Evolutionary conservation across 2,888 invertebrate genomes (phyloP), one percentile per base, ranked within the genome.

Genomic region (Lepidochrysops patricia): DNA sequence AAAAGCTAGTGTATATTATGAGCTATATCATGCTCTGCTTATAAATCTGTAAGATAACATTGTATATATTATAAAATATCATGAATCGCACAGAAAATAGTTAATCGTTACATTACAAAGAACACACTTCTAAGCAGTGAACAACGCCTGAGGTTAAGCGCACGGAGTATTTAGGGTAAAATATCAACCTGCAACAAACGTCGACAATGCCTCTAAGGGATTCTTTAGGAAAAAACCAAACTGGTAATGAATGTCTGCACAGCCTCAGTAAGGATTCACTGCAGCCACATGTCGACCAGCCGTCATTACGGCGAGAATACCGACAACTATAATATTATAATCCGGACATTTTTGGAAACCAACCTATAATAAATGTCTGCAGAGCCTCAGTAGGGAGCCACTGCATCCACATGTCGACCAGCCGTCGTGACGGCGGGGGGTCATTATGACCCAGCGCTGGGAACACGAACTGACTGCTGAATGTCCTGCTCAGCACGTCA

Each of bases 401-500:
- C 70, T 94, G 94, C 75, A 92, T 92, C 96, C 96, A 97, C 84
- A 96, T 92, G 62, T 92, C 92, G 0, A 95, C 94, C 67, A 97
- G 91, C 63, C 91, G 91, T 70, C 81, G 73, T 57, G 92, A 91
- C 67, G 91, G 92, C 57, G 90, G 91, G 52, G 94, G 94, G 76
- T 97, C 97, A 77, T 97, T 96, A 82, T 97, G 97, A 1, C 97
- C 97, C 67, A 97, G 82, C 0, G 96, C 96, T 43, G 97, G 97
- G 80, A 96, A 96, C 62, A 97, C 95, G 76, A 96, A 96, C 80
- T 96, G 95, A 65, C 94, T 95, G 71, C 94, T 94, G 84, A 96
- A 97, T 43, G 96, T 95, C 72, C 93, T 92, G 65, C 94, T 92
- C 66, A 97, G 90, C 64, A 96, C 89, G 64, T 95, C 93, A 1